These are phyloP conservation scores for Lagopus leucura DNA, from an alignment of 2,113 vertebrate genomes.

Conservation along the genomic window DNA sequence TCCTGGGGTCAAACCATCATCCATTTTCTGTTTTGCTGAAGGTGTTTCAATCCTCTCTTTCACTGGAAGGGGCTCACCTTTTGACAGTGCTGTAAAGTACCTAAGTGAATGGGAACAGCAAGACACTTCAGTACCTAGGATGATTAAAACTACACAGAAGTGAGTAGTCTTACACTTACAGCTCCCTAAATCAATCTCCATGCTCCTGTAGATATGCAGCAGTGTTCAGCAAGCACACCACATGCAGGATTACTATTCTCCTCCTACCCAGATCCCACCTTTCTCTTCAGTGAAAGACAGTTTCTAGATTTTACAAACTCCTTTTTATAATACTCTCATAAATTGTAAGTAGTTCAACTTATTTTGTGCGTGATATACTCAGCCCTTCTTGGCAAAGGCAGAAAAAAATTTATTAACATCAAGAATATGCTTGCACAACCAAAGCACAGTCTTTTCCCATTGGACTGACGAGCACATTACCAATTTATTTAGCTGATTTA, in stretches of 20 bases:
- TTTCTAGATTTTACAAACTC: not conserved
- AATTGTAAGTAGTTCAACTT: not conserved
- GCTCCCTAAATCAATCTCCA: not conserved
- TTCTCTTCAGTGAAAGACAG: not conserved
- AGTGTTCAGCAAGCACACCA: accelerated
- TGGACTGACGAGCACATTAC: not conserved
- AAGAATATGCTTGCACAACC: not conserved
- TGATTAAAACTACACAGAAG: not conserved
- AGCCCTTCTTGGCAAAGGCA: not conserved
- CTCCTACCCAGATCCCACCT: not conserved
- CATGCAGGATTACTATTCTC: accelerated
- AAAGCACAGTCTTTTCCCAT: not conserved
- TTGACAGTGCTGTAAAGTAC: conserved; percentile 88
- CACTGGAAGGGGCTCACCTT: conserved; percentile 85
- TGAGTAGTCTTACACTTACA: not conserved
- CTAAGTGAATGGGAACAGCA: conserved; percentile 67
- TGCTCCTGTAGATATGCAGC: accelerated
- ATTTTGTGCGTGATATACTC: not conserved
- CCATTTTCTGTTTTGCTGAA: conserved; percentile 76
- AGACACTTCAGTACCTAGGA: not conserved
- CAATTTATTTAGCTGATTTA: not conserved
- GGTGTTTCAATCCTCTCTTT: conserved; percentile 86
- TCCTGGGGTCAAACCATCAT: conserved; percentile 84
- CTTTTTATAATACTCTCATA: not conserved
- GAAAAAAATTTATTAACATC: not conserved